phyloP scores from a whole-genome alignment of 2,113 vertebrate species.

The Hyperoodon ampullatus region DNA sequence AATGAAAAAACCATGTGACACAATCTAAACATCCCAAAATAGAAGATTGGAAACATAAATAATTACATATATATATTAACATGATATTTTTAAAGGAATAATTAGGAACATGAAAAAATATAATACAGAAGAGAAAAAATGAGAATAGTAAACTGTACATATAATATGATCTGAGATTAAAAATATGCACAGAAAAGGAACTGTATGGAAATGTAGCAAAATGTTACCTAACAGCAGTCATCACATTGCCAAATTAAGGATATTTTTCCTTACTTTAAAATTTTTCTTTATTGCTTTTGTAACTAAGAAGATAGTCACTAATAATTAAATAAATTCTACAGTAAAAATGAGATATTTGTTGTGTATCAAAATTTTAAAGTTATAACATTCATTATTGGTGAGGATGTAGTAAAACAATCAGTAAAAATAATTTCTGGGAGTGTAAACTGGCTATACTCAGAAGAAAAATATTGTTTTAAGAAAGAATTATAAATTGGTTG shows the following conservation, averaged over 20 bases:
- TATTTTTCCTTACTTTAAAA: background rate
- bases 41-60: background rate
- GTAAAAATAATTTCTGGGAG: conserved; percentile 20
- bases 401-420: conserved; percentile 1
- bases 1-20: background rate
- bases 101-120: conserved; percentile 13
- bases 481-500: conserved; percentile 38
- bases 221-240: background rate
- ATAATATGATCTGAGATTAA: background rate
- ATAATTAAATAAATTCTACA: background rate
- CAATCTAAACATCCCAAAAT: conserved; percentile 12
- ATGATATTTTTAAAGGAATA: conserved; percentile 21
- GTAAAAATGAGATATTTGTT: conserved; percentile 35
- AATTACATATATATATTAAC: background rate
- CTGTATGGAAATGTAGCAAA: background rate
- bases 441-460: background rate
- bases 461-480: conserved; percentile 13
- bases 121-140: background rate
- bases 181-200: background rate
- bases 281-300: conserved; percentile 54
- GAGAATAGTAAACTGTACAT: background rate
- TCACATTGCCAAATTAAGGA: conserved; percentile 13
- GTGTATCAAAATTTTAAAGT: background rate
- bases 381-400: background rate
- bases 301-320: conserved; percentile 21